Conservation (phyloP, 2,113 vertebrate species). For the Ailurus styani region DNA sequence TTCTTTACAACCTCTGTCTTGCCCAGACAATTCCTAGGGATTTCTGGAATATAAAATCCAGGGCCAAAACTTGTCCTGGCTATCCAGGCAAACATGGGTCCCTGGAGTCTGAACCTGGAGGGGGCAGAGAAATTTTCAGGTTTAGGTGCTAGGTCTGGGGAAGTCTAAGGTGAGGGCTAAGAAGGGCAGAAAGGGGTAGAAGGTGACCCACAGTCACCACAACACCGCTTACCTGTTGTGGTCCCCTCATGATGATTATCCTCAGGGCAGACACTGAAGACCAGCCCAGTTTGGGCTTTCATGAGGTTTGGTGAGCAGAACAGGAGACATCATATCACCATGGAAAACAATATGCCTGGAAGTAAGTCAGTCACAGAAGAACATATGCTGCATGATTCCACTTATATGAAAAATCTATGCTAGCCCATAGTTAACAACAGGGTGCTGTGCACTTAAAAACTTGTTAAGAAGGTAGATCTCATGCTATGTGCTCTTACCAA, state of each 20-base stretch:
- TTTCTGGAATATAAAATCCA: conserved; percentile 44
- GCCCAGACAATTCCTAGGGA: conserved; percentile 24
- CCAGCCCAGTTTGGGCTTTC: accelerated
- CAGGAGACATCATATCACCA: neutral
- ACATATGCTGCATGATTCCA: neutral
- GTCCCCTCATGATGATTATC: neutral
- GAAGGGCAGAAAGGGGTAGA: no score
- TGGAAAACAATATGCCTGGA: neutral
- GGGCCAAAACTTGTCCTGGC: neutral
- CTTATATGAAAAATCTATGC: neutral
- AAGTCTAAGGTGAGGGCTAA: neutral
- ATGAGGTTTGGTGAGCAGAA: accelerated
- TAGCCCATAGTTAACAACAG: neutral
- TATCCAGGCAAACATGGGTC: neutral
- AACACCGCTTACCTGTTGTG: neutral
- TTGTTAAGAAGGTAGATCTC: neutral
- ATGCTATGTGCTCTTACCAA: neutral
- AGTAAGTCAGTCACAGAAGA: neutral
- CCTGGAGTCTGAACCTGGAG: neutral
- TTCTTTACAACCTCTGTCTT: conserved; percentile 51
- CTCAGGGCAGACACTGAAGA: neutral
- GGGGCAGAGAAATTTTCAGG: neutral
- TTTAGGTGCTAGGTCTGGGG: neutral
- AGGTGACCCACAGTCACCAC: no score
- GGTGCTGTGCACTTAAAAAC: neutral